phyloP scores from a whole-genome alignment of 2,888 invertebrate genomes.

The Chrysolina americana region DNA sequence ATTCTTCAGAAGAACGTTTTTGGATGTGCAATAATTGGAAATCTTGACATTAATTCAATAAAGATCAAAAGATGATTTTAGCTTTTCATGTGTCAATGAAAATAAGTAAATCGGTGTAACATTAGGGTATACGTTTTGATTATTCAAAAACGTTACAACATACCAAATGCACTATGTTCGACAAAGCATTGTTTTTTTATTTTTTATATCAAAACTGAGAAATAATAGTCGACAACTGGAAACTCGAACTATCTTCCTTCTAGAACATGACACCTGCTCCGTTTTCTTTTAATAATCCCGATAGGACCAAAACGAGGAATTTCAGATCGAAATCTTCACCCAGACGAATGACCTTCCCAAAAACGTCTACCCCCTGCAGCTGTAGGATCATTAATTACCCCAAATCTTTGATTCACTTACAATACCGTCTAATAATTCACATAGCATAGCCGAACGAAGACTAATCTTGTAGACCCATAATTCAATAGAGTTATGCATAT shows the following conservation, averaged over 20 bases:
- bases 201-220: too few species aligned
- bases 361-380: constrained; percentile 19
- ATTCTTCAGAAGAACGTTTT: too few species aligned
- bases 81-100: too few species aligned
- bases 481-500: constrained; percentile 47
- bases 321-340: constrained; percentile 4
- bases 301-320: not conserved
- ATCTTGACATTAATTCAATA: too few species aligned
- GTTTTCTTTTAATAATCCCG: not conserved
- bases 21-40: too few species aligned
- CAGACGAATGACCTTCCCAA: not conserved
- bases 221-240: not conserved
- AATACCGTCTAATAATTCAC: constrained; percentile 36
- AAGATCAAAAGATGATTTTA: too few species aligned
- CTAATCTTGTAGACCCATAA: constrained; percentile 44
- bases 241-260: not conserved
- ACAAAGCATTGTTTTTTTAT: too few species aligned
- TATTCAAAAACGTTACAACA: too few species aligned
- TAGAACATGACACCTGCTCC: not conserved
- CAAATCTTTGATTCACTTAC: constrained; percentile 38
- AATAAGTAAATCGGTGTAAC: too few species aligned
- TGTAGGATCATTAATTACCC: constrained; percentile 33
- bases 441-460: constrained; percentile 21
- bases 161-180: too few species aligned
- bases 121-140: too few species aligned